Evolutionary conservation across 1,140 invertebrate species (phyloP), one percentile per base, ranked within the genome.

Genomic region (Solenopsis invicta): DNA sequence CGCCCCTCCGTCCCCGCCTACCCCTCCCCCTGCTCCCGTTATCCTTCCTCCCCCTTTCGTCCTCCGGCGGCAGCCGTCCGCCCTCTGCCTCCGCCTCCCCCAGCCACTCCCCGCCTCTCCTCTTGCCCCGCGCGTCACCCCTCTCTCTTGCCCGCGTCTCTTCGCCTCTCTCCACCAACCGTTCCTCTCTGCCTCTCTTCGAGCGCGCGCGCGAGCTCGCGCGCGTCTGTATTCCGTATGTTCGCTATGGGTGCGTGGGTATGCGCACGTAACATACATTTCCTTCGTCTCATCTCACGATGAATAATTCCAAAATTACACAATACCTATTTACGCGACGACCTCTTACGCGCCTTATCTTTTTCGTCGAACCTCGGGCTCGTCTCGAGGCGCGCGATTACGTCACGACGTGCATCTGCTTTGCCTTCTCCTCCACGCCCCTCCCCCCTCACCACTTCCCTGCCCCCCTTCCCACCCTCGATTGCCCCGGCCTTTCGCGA

Each of bases 291-390:
- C 85, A 86, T 87, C 88, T 89, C 81, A 50, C 71, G 80, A 82
- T 90, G 87, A 90, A 88, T 90, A 90, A 90, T 90, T 90, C 59
- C 84, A 88, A 88, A 90, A 88, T 86, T 87, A 88, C 87, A 86
- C 87, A 88, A 88, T 85, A 78, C 54, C 74, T 88, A 88, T 88
- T 88, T 88, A 86, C 66, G 37, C 37, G 71, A 87, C 85, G 62
- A 9, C 13, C 64, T 59, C 52, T 72, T 18, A 34, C 67, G 37
- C 66, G 66, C 59, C 41, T 72, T 72, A 50, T 82, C 52, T 82
- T 61, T 61, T 82, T 59, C 37, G 67, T 37, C 54, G 37, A 45
- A 52, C 52, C 52, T 59, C 29, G 6, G 8, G 59, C 75, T 64
- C 24, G 34, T 82, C 48, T 82, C 41, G 56, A 72, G 72, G 67